Base-by-base conservation (phyloP, 2,888 invertebrate genomes). In the Limnephilus lunatus region DNA sequence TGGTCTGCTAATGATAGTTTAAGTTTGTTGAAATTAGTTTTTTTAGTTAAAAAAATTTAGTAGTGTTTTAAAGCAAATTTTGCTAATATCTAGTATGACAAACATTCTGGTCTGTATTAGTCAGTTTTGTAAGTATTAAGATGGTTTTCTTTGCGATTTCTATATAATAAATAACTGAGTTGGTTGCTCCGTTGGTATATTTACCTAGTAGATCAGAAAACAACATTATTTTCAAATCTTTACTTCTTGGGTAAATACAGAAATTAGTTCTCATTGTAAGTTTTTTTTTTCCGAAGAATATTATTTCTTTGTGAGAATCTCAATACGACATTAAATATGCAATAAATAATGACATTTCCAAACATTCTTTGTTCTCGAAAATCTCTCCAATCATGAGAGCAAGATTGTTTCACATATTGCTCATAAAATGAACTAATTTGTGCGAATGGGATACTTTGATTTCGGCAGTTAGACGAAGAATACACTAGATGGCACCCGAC, bases 381-480 rank as follows among this genome's bases (percentile, higher is more conserved):
- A 68, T 68, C 83, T n/a, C 83, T 83, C 30, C 31, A 83, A 31
- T 83, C 83, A 35, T 83, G 19, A 32, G 19, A 35, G 15, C 35
- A 39, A 35, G 35, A 39, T 85, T 85, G 85, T 85, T 85, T 44
- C 83, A 83, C 31, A 83, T 32, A 39, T 85, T 39, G 39, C 39
- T 39, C 85, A n/a, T 44, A 44, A 85, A 85, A 85, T 44, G 85
- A 44, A 85, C 35, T n/a, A 39, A 85, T 39, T 39, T 85, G n/a
- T 39, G 12, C 85, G n/a, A 85, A 85, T 39, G 32, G 85, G n/a
- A 19, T 85, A n/a, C 85, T 39, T 85, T 85, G 39, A 85, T 85
- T 85, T 14, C n/a, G 9, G 14, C 44, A 68, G 19, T 25, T 39
- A 25, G 85, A 85, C 25, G 44, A 44, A n/a, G n/a, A 35, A 7